These are phyloP conservation scores for Habrosyne pyritoides DNA, from an alignment of 2,888 invertebrate species.

Conservation along the genomic window DNA sequence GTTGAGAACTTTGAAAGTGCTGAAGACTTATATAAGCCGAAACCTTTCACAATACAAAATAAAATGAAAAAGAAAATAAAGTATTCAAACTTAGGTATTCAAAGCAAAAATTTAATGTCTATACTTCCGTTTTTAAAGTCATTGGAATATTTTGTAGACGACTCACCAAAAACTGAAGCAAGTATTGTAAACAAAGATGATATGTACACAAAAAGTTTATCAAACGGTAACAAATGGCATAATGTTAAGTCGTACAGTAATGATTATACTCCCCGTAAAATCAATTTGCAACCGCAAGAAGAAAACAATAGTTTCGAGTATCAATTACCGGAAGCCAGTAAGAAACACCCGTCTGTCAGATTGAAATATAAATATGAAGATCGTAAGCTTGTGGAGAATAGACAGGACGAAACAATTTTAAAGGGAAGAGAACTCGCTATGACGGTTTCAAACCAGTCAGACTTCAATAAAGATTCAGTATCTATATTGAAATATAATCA, in stretches of 20 bases:
- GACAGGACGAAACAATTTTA: constrained; percentile 42
- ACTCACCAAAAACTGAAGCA: constrained; percentile 29
- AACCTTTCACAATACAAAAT: constrained; percentile 27
- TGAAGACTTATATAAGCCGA: constrained; percentile 27
- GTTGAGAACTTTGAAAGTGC: constrained; percentile 31
- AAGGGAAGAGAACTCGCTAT: constrained; percentile 56
- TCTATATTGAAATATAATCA: constrained; percentile 68
- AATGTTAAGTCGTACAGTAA: constrained; percentile 68
- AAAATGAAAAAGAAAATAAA: constrained; percentile 24
- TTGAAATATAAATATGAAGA: constrained; percentile 57
- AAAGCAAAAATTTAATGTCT: constrained; percentile 46
- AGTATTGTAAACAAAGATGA: constrained; percentile 33
- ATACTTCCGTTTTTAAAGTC: constrained; percentile 68
- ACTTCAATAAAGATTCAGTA: constrained; percentile 44
- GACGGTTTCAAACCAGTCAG: constrained; percentile 58
- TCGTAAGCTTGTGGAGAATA: constrained; percentile 38
- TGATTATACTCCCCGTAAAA: constrained; percentile 59
- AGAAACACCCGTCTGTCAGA: constrained; percentile 49
- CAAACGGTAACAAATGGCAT: constrained; percentile 67
- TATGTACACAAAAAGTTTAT: constrained; percentile 57
- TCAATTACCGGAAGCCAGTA: constrained; percentile 42
- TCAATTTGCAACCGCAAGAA: constrained; percentile 44
- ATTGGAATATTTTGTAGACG: constrained; percentile 53
- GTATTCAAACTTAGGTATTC: constrained; percentile 28
- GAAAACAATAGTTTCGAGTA: constrained; percentile 31